Conservation (phyloP, 2,888 invertebrate genomes). For the Ichneumon xanthorius region DNA sequence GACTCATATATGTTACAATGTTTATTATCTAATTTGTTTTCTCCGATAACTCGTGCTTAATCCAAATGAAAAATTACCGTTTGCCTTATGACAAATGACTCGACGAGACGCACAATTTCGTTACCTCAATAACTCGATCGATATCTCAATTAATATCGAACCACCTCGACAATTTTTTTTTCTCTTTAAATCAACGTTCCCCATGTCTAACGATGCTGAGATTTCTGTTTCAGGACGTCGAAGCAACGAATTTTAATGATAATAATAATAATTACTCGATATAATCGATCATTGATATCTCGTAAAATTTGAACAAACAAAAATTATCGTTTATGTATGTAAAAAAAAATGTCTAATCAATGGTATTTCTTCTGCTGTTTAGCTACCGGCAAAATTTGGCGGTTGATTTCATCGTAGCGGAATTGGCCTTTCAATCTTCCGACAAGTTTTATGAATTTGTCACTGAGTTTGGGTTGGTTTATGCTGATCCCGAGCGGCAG, state of each 20-base stretch:
- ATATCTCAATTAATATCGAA: neutral
- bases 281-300: conserved; percentile 52
- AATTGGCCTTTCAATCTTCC: conserved; percentile 94
- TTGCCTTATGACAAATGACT: neutral
- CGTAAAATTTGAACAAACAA: conserved; percentile 46
- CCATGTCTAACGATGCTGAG: conserved; percentile 75
- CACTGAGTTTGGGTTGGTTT: conserved; percentile 91
- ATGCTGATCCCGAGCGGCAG: conserved; percentile 89
- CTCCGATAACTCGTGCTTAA: no score
- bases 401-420: conserved; percentile 93
- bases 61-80: neutral
- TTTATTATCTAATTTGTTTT: neutral
- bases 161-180: conserved; percentile 11
- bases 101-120: conserved; percentile 1
- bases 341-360: conserved; percentile 84
- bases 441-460: conserved; percentile 96
- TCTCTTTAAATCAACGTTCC: conserved; percentile 36
- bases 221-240: conserved; percentile 83
- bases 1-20: neutral
- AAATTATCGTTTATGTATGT: conserved; percentile 64
- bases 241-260: conserved; percentile 66
- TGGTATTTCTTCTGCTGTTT: conserved; percentile 86
- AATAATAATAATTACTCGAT: conserved; percentile 64
- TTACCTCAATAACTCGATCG: neutral
- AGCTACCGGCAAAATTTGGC: conserved; percentile 98